These are phyloP conservation scores for Pogonomyrmex barbatus DNA, from an alignment of 1,140 invertebrate genomes.

Conservation along the genomic window DNA sequence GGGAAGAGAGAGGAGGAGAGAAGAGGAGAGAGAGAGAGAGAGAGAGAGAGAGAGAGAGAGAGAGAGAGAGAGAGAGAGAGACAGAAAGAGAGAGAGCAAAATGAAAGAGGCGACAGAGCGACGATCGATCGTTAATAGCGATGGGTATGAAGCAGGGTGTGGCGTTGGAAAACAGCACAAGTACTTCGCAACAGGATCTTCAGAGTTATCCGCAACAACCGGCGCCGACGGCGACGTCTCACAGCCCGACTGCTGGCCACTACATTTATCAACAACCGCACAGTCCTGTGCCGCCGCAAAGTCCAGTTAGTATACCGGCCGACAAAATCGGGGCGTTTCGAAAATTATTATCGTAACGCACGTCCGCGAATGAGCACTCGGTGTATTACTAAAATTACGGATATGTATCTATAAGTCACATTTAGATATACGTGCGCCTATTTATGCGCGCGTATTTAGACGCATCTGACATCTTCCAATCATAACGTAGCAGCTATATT, in stretches of 20 bases:
- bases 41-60: slow-evolving; percentile 30
- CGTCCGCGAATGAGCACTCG: neutral
- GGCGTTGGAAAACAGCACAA: slow-evolving; percentile 88
- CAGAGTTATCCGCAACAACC: slow-evolving; percentile 83
- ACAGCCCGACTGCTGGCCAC: slow-evolving; percentile 81
- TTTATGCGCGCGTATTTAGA: neutral
- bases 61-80: neutral
- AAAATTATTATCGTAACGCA: neutral
- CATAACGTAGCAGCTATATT: neutral
- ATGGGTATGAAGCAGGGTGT: slow-evolving; percentile 86
- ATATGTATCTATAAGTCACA: neutral
- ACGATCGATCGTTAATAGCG: slow-evolving; percentile 74
- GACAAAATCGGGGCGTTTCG: neutral
- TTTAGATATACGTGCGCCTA: neutral
- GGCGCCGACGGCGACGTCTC: slow-evolving; percentile 86
- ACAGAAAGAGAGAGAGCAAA: slow-evolving; percentile 35
- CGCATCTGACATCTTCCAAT: neutral
- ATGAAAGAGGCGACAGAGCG: slow-evolving; percentile 35
- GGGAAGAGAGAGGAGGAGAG: slow-evolving; percentile 5
- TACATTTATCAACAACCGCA: slow-evolving; percentile 84
- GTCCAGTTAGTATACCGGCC: slow-evolving; percentile 81
- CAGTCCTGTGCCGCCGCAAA: slow-evolving; percentile 83
- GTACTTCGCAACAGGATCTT: slow-evolving; percentile 85
- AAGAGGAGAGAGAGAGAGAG: slow-evolving; percentile 21
- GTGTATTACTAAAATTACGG: neutral